Percentiles rank a stretch among this genome's conserved stretches.
These are phyloP conservation scores for Teinopalpus imperialis DNA, from an alignment of 2,888 invertebrate genomes.

Conservation along the genomic window DNA sequence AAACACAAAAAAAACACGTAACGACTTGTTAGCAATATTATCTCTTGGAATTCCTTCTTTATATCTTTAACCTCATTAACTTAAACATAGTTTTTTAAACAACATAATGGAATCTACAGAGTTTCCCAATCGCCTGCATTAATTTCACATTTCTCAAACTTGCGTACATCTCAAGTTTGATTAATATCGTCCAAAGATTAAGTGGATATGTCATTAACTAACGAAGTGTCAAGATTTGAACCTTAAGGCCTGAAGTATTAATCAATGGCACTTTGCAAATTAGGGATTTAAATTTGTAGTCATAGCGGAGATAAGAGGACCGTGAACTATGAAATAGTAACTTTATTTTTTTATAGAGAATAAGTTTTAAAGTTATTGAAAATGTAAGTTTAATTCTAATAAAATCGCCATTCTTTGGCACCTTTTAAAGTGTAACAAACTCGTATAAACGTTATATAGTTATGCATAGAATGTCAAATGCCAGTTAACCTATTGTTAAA, in stretches of 20 bases:
- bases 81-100: constrained; percentile 26
- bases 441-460: too few relatives aligned
- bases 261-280: constrained; percentile 23
- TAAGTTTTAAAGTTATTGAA: too few relatives aligned
- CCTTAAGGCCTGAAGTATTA: constrained; percentile 10
- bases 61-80: constrained; percentile 27
- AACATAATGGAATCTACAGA: constrained; percentile 20
- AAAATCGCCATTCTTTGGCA: too few relatives aligned
- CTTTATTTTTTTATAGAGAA: background rate
- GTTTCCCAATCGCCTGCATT: constrained; percentile 26
- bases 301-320: constrained; percentile 12
- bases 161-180: constrained; percentile 19
- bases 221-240: constrained; percentile 18
- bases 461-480: too few relatives aligned
- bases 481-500: constrained; percentile 1
- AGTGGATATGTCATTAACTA: constrained; percentile 16
- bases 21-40: constrained; percentile 15
- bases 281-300: constrained; percentile 16
- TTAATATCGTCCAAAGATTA: constrained; percentile 24
- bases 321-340: background rate
- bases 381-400: too few relatives aligned
- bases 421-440: too few relatives aligned
- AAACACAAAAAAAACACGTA: constrained; percentile 16
- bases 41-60: constrained; percentile 19
- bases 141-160: constrained; percentile 23